Base-by-base conservation (phyloP, 2,113 vertebrate genomes). In the Trichechus manatus region DNA sequence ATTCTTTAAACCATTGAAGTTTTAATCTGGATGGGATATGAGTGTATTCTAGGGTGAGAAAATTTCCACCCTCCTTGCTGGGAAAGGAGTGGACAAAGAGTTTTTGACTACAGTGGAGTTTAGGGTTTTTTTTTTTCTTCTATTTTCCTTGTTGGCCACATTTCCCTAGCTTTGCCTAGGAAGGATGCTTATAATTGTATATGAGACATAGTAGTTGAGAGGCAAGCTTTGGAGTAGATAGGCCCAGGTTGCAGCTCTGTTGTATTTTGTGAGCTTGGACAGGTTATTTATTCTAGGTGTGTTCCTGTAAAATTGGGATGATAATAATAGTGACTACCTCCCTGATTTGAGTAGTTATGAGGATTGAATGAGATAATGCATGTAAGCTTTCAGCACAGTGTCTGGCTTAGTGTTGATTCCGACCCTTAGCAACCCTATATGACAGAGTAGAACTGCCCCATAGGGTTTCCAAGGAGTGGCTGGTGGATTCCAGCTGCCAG, bases 1-100 rank as follows among this genome's bases (percentile, higher is more conserved):
- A 66, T 94, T 97, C 74, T 93, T 95, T 92, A 95, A 93, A 68
- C 44, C 36, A 87, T 70, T 84, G 80, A 61, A 75, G 31, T 93
- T 96, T 92, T 72, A 85, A 87, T 96, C 61, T 88, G 14, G 70
- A 19, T 96, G 27, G 64, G 50, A 80, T 88, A 47, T 94, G 42
- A 39, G 5, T 94, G 19, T 96, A n/a, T 97, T 31, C 64, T 68
- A 68, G 47, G 78, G 47, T 94, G 66, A 82, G 61, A 88, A 72
- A 80, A 61, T 96, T 85, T 93, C 68, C 11, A 25, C 9, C 50
- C 3, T 88, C 25, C 64, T n/a, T 83, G 50, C 27, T 75, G 17
- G 27, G 13, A 66, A 79, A 91, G 77, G 74, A 56, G 29, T 9
- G 4, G 9, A 86, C 29, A 4, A n/a, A 96, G 31, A 8, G 3